These are phyloP conservation scores for Bos taurus DNA, from an alignment of 2,113 vertebrate genomes.

Conservation along the genomic window ARS-UCD2.0 NC_037331.1:34320001-34320500, in stretches of 20 bases:
- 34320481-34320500: not conserved
- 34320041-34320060: not conserved
- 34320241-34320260: not conserved
- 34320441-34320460: not conserved
- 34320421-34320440: not conserved
- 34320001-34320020: not conserved
- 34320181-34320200: not conserved
- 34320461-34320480: not conserved
- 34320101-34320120: not conserved
- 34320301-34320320: conserved; percentile 31
- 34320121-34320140: not conserved
- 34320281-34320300: not conserved
- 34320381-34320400: conserved; percentile 30
- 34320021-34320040: not conserved
- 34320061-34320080: not conserved
- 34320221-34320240: not conserved
- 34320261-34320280: conserved; percentile 30
- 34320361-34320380: conserved; percentile 52
- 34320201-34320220: not conserved
- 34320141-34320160: not conserved
- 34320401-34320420: not conserved
- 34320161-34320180: not conserved
- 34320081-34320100: not conserved
- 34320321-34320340: conserved; percentile 55
- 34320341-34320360: conserved; percentile 13